Evolutionary conservation across 2,888 invertebrate species (phyloP), one percentile per base, ranked within the genome.

Genomic region (Drosophila testacea): DNA sequence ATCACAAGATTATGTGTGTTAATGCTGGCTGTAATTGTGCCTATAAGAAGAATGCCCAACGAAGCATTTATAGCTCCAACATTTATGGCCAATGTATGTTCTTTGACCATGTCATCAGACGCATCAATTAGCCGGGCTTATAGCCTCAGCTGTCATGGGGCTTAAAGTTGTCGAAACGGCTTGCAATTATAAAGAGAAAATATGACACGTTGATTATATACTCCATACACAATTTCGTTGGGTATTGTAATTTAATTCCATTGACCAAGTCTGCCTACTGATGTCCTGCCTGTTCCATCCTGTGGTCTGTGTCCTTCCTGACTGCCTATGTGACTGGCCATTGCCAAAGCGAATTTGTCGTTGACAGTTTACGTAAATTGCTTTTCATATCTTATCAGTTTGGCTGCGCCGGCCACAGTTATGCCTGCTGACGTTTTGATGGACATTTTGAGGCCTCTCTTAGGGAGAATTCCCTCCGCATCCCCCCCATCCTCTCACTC

Each of bases 281-380:
- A 22, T 50, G 50, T 50, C 36, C 50, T 48, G 7, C 3, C 32
- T 2, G 32, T 32, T 32, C 32, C 32, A 32, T 22, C 22, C 22
- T 22, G 22, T 22, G 22, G 22, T 22, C 7, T 7, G 48, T n/a
- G 48, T 34, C 11, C 28, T 16, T 32, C 28, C 28, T 30, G 36
- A 11, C 44, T 38, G 28, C 28, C 30, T 30, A 28, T 13, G 27
- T 11, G 54, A 10, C 44, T 36, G 59, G 50, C 10, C 59, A 62
- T 46, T 54, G 50, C 63, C 54, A 57, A 71, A 78, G 54, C 67
- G 73, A 79, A 81, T 88, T 85, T 88, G 88, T 72, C 69, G 75
- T 71, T 85, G 88, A 81, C 88, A 88, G 88, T 81, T 85, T 73
- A 83, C 79, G 85, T 81, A 85, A 85, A 88, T 85, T 86, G 79